Conservation (phyloP, 2,797 vertebrate species). For the Malurus leucopterus region DNA sequence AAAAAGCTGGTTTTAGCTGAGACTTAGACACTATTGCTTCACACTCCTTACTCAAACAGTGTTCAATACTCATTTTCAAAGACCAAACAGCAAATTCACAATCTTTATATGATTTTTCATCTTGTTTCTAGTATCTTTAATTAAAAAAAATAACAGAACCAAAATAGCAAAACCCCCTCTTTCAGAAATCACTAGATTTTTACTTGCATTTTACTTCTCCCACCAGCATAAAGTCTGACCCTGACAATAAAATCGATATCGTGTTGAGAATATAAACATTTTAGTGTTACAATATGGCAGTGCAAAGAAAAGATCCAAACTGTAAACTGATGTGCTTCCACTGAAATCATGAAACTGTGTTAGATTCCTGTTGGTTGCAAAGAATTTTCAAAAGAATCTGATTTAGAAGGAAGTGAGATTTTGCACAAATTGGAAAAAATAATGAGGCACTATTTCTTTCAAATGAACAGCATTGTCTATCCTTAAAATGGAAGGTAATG, state of each 20-base stretch:
- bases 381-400: neutral
- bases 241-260: neutral
- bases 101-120: neutral
- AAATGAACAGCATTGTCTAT: neutral
- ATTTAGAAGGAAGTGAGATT: neutral
- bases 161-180: rapidly evolving
- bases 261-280: neutral
- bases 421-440: neutral
- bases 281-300: neutral
- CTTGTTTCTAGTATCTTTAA: neutral
- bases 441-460: neutral
- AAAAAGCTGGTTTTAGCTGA: neutral
- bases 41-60: neutral
- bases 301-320: neutral
- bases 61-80: neutral
- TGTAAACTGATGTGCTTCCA: neutral
- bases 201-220: neutral
- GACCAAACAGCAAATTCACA: neutral
- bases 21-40: neutral
- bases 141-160: too few relatives aligned
- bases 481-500: neutral
- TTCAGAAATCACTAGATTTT: neutral
- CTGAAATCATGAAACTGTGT: neutral
- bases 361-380: neutral
- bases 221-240: neutral